These are phyloP conservation scores for Myrmecophaga tridactyla DNA, from an alignment of 2,113 vertebrate species.

Conservation along the genomic window DNA sequence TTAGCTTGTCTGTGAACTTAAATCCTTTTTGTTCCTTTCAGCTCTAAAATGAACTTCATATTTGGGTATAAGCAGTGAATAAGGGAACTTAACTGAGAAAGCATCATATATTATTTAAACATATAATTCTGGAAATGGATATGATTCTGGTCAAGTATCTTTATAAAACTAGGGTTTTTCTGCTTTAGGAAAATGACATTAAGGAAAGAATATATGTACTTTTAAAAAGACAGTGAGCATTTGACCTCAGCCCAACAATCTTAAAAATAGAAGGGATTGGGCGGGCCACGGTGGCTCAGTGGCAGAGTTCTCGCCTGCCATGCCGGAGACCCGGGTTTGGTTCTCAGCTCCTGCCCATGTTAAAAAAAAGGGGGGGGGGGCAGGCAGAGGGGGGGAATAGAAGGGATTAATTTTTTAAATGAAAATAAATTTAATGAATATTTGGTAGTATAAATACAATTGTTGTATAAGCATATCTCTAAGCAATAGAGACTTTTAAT, in stretches of 20 bases:
- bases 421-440: background rate
- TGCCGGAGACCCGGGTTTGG: too few species aligned
- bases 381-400: too few species aligned
- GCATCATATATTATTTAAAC: background rate
- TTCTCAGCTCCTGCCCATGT: too few species aligned
- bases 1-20: background rate
- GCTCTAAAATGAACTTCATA: background rate
- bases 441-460: background rate
- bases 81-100: background rate
- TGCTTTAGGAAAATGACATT: background rate
- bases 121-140: background rate
- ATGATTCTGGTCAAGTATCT: background rate
- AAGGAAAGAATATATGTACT: background rate
- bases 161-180: background rate
- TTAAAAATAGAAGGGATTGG: slow-evolving; percentile 1
- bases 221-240: background rate
- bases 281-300: too few species aligned
- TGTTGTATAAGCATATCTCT: background rate
- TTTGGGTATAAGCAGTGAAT: background rate
- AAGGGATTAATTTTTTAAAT: background rate
- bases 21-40: background rate
- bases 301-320: too few species aligned
- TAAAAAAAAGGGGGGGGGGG: too few species aligned
- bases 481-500: background rate
- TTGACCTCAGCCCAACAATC: background rate